These are phyloP conservation scores for Drosophila kuntzei DNA, from an alignment of 2,888 invertebrate species.

Conservation along the genomic window DNA sequence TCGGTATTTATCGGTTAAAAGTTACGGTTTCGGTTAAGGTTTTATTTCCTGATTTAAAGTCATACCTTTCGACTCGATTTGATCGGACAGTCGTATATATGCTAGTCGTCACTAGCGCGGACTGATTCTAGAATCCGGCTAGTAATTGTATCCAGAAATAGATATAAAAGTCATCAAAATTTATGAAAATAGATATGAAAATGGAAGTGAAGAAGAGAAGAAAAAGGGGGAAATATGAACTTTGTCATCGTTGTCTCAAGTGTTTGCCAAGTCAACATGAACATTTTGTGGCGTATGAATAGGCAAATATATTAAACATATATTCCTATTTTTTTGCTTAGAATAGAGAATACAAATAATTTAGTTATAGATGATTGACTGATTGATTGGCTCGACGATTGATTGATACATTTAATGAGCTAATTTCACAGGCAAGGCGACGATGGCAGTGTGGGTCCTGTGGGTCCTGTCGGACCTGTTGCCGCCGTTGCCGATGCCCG, in stretches of 20 bases:
- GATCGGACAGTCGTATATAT: too few relatives aligned
- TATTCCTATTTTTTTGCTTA: neutral
- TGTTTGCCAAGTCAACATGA: constrained; percentile 41
- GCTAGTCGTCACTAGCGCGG: too few relatives aligned
- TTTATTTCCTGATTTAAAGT: too few relatives aligned
- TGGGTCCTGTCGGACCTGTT: constrained; percentile 85
- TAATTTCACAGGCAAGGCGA: constrained; percentile 80
- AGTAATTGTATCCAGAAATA: too few relatives aligned
- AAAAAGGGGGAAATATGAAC: neutral
- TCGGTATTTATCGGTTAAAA: too few relatives aligned
- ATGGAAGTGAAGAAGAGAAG: neutral
- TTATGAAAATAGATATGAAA: constrained; percentile 11
- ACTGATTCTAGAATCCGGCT: too few relatives aligned
- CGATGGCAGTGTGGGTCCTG: constrained; percentile 84
- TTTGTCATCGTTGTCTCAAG: constrained; percentile 26
- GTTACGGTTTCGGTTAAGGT: too few relatives aligned
- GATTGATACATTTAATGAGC: constrained; percentile 28
- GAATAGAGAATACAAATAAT: neutral
- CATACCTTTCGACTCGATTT: too few relatives aligned
- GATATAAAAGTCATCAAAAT: constrained; percentile 6
- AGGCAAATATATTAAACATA: constrained; percentile 33
- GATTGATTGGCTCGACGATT: constrained; percentile 1
- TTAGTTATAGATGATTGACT: constrained; percentile 10
- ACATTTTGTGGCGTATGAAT: constrained; percentile 17
- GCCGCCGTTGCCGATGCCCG: constrained; percentile 86